Conservation (phyloP, 2,888 invertebrate species). For the Chymomyza amoena region DNA sequence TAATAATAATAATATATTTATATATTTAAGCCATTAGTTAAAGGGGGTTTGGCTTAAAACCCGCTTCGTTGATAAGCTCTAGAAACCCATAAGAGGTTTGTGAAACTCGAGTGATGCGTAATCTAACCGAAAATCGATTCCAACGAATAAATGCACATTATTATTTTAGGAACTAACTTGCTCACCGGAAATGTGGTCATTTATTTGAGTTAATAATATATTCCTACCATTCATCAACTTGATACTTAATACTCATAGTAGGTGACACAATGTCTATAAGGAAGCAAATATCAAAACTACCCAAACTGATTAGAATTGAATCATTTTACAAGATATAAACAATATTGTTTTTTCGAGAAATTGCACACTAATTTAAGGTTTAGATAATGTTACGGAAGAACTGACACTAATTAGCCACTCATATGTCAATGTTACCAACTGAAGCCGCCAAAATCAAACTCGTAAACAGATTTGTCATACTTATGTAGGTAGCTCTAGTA, state of each 20-base stretch:
- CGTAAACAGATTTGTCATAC: conserved; percentile 58
- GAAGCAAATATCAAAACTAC: conserved; percentile 23
- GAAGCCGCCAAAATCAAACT: background rate
- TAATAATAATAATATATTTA: no score
- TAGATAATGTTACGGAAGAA: conserved; percentile 36
- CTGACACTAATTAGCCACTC: conserved; percentile 48
- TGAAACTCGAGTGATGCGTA: background rate
- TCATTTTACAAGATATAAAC: conserved; percentile 39
- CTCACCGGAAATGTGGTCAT: background rate
- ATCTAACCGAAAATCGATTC: background rate
- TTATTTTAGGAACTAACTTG: background rate
- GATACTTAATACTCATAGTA: background rate
- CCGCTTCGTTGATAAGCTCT: no score
- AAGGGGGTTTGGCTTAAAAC: no score
- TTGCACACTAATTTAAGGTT: conserved; percentile 13
- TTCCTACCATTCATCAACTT: background rate
- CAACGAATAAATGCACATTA: background rate
- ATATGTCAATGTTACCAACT: conserved; percentile 13
- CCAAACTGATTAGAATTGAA: conserved; percentile 55
- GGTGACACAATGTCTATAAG: conserved; percentile 68
- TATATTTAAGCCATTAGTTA: no score
- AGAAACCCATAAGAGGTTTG: no score
- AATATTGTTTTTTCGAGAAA: conserved; percentile 32
- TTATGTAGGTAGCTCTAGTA: conserved; percentile 5
- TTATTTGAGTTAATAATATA: background rate